Base-by-base conservation (phyloP, 92 coral and sea anemone species). In the Diadumene lineata region DNA sequence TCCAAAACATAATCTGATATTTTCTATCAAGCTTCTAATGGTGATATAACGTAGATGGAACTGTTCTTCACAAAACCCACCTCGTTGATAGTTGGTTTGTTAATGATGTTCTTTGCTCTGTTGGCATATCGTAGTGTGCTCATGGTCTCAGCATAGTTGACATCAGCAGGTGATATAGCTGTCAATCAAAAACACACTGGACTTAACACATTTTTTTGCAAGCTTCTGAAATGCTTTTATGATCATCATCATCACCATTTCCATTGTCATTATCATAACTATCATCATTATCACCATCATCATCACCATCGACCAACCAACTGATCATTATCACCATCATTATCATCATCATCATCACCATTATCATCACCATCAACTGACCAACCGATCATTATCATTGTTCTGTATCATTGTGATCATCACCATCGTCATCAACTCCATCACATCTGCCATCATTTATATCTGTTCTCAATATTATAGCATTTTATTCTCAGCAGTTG, bases 151-250 rank as follows among this genome's bases (percentile, higher is more conserved):
- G 99, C 97, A 62, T 96, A 96, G 66, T 96, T 96, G 3, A 96
- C 90, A 81, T 96, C 97, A 6, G 99, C 99, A 11, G 99, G 99
- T 19, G 99, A 96, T 29, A 96, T 96, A 18, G 99, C 99, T 94
- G 43, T 2, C 64, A 72, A 11, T 19, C 0, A 60, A 65, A 28
- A 51, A 9, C 22, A 78, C 63, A 15, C 27, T 31, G 9, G 34
- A 18, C 27, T n/a, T n/a, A n/a, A n/a, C n/a, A n/a, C n/a, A n/a
- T n/a, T n/a, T n/a, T n/a, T n/a, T n/a, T n/a, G n/a, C n/a, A n/a
- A n/a, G n/a, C n/a, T n/a, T n/a, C n/a, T n/a, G n/a, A n/a, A n/a
- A n/a, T n/a, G 13, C 13, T 38, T 13, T 38, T 38, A 38, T 38
- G 7, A 38, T 13, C 13, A 38, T 38, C 48, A 38, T 38, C 13